Percentiles rank a stretch among this genome's conserved stretches.
Conservation (phyloP, 2,888 invertebrate genomes). For the Calameuta idolon region DNA sequence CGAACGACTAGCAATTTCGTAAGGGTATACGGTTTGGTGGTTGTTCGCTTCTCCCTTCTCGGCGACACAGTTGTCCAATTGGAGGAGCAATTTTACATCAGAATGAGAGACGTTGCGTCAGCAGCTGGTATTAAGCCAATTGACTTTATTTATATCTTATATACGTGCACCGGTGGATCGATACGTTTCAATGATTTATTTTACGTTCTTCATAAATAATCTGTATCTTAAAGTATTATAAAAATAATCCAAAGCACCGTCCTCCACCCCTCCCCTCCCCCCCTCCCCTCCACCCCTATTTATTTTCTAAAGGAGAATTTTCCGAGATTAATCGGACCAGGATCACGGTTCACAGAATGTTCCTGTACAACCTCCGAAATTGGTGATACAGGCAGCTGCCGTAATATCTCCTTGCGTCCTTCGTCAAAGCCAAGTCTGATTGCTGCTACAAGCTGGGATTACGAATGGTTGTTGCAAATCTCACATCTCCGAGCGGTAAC, state of each 20-base stretch:
- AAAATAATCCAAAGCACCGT: neutral
- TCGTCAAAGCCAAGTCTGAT: constrained; percentile 45
- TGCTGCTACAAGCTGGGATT: constrained; percentile 49
- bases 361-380: neutral
- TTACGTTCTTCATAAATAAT: neutral
- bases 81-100: neutral
- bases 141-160: too few species aligned
- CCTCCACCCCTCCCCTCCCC: too few species aligned
- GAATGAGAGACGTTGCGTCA: neutral
- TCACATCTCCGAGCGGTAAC: neutral
- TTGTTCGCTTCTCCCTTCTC: neutral
- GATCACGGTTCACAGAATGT: neutral
- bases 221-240: neutral
- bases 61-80: neutral
- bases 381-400: neutral
- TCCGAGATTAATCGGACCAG: neutral
- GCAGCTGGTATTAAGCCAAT: neutral
- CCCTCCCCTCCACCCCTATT: too few species aligned
- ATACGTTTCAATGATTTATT: neutral
- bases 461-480: constrained; percentile 27
- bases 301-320: neutral
- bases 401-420: constrained; percentile 31
- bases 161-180: too few species aligned
- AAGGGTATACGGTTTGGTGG: neutral
- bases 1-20: neutral